Percentiles rank a stretch among this genome's conserved stretches.
Evolutionary conservation across 2,113 vertebrate species (phyloP).

Genomic region (Thamnophis sirtalis): DNA sequence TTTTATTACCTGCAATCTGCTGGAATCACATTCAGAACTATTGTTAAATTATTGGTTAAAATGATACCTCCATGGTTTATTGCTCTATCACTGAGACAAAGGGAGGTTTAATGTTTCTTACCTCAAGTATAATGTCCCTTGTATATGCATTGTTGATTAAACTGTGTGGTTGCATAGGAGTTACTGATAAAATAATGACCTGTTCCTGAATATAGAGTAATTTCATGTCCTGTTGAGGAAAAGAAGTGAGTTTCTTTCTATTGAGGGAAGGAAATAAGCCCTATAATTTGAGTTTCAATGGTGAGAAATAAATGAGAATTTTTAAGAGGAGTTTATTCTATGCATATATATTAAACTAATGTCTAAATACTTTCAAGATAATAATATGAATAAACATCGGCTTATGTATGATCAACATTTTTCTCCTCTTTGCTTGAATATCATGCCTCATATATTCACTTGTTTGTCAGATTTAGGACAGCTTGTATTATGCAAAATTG

Average conservation of each 20-base stretch:
- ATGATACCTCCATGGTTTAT: background rate
- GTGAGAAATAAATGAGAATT: background rate
- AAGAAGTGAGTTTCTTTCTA: background rate
- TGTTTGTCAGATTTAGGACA: background rate
- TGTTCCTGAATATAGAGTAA: background rate
- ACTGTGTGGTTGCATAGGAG: background rate
- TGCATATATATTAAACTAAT: background rate
- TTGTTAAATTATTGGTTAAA: background rate
- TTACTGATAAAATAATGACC: background rate
- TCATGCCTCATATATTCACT: background rate
- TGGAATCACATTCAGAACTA: background rate
- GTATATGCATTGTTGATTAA: background rate
- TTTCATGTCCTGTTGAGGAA: background rate
- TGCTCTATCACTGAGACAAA: background rate
- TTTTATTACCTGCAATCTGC: background rate
- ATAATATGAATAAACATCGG: background rate
- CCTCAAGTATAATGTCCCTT: background rate
- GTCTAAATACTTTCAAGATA: background rate
- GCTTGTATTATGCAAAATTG: background rate
- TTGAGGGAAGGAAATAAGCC: background rate
- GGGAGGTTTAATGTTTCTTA: background rate
- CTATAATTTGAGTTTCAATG: background rate
- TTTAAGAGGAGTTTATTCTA: background rate
- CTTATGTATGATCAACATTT: background rate
- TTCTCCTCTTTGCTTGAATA: background rate